Conservation (phyloP, 2,113 vertebrate genomes). For the Oplegnathus fasciatus region DNA sequence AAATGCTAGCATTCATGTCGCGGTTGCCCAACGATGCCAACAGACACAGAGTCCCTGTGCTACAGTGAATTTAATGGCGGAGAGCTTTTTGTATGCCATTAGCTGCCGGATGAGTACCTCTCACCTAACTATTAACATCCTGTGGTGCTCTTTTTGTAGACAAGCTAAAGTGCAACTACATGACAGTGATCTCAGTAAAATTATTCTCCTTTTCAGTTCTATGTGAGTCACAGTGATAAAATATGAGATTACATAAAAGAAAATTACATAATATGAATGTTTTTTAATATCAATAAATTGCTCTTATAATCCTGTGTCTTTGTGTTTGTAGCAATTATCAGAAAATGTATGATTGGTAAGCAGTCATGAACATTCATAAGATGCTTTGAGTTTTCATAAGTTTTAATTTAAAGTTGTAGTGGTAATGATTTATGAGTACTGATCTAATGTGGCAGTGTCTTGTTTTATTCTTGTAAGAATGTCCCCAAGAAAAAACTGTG, state of each 20-base stretch:
- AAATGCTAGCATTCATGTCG: slow-evolving; percentile 57
- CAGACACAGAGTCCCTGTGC: slow-evolving; percentile 41
- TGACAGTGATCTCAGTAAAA: neutral
- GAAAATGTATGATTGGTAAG: neutral
- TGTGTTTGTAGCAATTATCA: slow-evolving; percentile 1
- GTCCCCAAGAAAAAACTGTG: too few species aligned
- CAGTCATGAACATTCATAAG: neutral
- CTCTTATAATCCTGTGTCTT: neutral
- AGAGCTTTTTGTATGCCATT: slow-evolving; percentile 51
- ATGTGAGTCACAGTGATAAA: neutral
- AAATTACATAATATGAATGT: neutral
- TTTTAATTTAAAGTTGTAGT: neutral
- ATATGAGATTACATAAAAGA: too few species aligned
- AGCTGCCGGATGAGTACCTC: slow-evolving; percentile 55
- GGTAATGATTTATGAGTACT: neutral
- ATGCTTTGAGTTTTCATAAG: neutral
- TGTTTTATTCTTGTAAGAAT: neutral
- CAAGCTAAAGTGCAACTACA: slow-evolving; percentile 2
- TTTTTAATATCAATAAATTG: neutral
- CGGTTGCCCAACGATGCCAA: slow-evolving; percentile 48
- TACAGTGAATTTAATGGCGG: slow-evolving; percentile 48
- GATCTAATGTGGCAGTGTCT: neutral
- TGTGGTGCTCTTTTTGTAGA: slow-evolving; percentile 9
- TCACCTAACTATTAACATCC: slow-evolving; percentile 42
- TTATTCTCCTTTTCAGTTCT: neutral